Conservation (phyloP, 2,113 vertebrate genomes). For the Neodontobutis hainanensis region DNA sequence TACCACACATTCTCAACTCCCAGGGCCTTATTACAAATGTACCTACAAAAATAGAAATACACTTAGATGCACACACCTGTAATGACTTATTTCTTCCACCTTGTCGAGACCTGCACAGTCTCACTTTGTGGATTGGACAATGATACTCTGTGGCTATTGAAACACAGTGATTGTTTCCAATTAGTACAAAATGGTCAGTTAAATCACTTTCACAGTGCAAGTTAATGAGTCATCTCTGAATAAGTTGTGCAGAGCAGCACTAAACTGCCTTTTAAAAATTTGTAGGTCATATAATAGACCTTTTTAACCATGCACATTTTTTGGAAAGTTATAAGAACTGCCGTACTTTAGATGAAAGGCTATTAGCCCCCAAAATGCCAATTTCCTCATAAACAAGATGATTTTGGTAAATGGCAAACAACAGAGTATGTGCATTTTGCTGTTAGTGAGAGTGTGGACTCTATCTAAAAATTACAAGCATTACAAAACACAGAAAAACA, state of each 20-base stretch:
- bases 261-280: slow-evolving; percentile 29
- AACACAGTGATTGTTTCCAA: slow-evolving; percentile 64
- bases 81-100: slow-evolving; percentile 37
- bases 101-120: slow-evolving; percentile 14
- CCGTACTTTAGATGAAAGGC: no score
- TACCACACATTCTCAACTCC: slow-evolving; percentile 51
- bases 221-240: slow-evolving; percentile 28
- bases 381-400: no score
- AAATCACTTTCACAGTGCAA: slow-evolving; percentile 47
- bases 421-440: no score
- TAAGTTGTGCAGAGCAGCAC: slow-evolving; percentile 32
- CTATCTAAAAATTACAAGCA: no score
- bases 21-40: slow-evolving; percentile 51
- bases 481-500: no score
- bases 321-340: not conserved
- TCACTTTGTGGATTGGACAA: not conserved
- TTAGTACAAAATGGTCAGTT: slow-evolving; percentile 65
- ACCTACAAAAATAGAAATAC: slow-evolving; percentile 26
- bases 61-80: slow-evolving; percentile 22
- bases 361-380: no score
- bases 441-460: no score
- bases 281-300: slow-evolving; percentile 35
- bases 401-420: no score
- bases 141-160: slow-evolving; percentile 48
- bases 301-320: slow-evolving; percentile 53